These are phyloP conservation scores for Drosophila ohnishii DNA, from an alignment of 1,140 invertebrate genomes.

Conservation along the genomic window DNA sequence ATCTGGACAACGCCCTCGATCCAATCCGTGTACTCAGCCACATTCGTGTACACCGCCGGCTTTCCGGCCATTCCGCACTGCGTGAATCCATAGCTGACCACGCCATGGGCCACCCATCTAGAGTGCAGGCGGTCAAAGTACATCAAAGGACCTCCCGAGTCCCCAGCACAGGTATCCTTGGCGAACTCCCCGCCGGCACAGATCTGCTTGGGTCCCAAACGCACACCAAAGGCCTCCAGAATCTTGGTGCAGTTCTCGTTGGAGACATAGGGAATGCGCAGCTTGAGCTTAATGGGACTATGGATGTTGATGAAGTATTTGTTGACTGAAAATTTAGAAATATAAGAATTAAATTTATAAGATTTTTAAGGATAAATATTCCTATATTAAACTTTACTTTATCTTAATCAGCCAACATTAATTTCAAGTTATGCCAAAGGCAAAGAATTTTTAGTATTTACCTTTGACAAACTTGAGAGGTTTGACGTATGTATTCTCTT, in stretches of 20 bases:
- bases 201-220: conserved; percentile 85
- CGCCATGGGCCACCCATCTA: conserved; percentile 84
- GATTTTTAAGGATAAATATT: not conserved
- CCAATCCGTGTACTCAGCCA: conserved; percentile 84
- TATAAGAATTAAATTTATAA: not conserved
- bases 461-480: not conserved
- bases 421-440: not conserved
- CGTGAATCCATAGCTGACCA: conserved; percentile 86
- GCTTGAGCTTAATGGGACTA: conserved; percentile 80
- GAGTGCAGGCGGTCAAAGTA: conserved; percentile 71
- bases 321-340: conserved; percentile 56
- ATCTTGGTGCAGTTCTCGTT: conserved; percentile 74
- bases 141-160: conserved; percentile 86
- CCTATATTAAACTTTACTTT: not conserved
- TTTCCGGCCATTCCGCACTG: conserved; percentile 84
- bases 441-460: not conserved
- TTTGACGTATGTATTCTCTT: conserved; percentile 9
- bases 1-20: conserved; percentile 61
- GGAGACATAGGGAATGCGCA: conserved; percentile 73
- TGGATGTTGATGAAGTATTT: conserved; percentile 79
- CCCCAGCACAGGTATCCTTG: conserved; percentile 88
- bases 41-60: conserved; percentile 85
- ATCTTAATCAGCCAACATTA: not conserved
- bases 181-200: conserved; percentile 87
- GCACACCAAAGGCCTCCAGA: conserved; percentile 78